A percentile compares a stretch with the other conserved stretches of the same genome.
Evolutionary conservation across 2,113 vertebrate species (phyloP).

Genomic region (Oryzias woworae): DNA sequence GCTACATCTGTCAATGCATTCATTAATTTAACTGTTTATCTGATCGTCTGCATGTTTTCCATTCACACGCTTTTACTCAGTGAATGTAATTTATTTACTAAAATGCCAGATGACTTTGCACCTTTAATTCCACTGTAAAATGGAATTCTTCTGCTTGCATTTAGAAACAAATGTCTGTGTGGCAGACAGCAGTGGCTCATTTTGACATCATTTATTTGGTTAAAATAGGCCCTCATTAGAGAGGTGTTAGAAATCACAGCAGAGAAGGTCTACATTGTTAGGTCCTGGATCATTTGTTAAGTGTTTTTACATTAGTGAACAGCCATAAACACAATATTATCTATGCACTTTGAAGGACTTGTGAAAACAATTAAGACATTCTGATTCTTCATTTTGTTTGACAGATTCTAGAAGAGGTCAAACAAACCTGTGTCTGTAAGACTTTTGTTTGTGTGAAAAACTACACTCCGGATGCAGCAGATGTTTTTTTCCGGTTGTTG

Average conservation of each 20-base stretch:
- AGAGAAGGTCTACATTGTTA: background rate
- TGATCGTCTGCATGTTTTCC: too few species aligned
- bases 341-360: too few species aligned
- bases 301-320: too few species aligned
- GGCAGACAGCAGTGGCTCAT: background rate
- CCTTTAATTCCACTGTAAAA: background rate
- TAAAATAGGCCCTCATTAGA: background rate
- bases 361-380: too few species aligned
- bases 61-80: too few species aligned
- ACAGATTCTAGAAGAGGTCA: too few species aligned
- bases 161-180: background rate
- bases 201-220: background rate
- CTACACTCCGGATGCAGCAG: conserved; percentile 21
- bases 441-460: conserved; percentile 5
- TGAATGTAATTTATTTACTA: too few species aligned
- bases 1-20: too few species aligned
- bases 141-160: background rate
- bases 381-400: too few species aligned
- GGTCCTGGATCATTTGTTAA: too few species aligned
- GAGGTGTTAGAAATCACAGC: background rate
- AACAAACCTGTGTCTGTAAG: background rate
- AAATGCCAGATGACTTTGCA: background rate
- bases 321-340: too few species aligned
- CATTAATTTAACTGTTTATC: too few species aligned
- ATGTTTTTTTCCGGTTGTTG: conserved; percentile 37